Evolutionary conservation across 37 sponge, comb jelly and placozoan species (phyloP), one percentile per base, ranked within the genome.

Genomic region (Mnemiopsis leidyi): DNA sequence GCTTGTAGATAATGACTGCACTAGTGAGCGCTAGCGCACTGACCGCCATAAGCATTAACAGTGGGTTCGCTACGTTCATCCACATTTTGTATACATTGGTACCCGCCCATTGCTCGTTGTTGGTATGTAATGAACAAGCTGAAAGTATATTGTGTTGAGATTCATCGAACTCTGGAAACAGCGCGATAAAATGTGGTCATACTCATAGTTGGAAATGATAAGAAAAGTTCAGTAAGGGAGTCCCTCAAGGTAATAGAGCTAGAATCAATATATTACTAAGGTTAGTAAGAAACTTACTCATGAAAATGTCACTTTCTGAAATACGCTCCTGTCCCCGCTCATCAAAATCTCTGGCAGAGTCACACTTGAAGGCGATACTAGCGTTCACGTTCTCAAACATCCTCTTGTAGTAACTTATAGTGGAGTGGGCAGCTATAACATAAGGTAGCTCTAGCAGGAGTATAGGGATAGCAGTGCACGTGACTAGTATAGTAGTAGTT

Each of bases 51-150:
- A 38, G 1, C 0, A 39, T 20, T 16, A 40, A 23, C 0, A 85
- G 90, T n/a, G 90, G 90, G 29, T 40, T 7, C 1, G 61, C 33
- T 7, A 85, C 61, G 61, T 33, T 85, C 90, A 36, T 37, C 90
- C 90, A 85, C 79, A 48, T 48, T 13, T 48, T 5, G 13, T 48
- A 48, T 13, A 13, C 61, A 13, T 5, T 13, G 13, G 5, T 5
- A 18, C 61, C 61, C 61, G 61, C 9, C 61, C 61, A 48, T 13
- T 5, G 5, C 9, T 48, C 61, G 5, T 48, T 13, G 61, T 48
- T 48, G 9, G 13, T 13, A 48, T 48, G 61, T 48, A 48, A 13
- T 18, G 13, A 5, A 48, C 61, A 48, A 48, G 9, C 61, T 48
- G 61, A 48, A 18, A 48, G 13, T 48, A n/a, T n/a, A n/a, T n/a